Percentiles rank a stretch among this genome's conserved stretches.
These are phyloP conservation scores for Hydractinia echinata DNA, from an alignment of 30 jellyfish, hydroid and myxozoan species.

Conservation along the genomic window DNA sequence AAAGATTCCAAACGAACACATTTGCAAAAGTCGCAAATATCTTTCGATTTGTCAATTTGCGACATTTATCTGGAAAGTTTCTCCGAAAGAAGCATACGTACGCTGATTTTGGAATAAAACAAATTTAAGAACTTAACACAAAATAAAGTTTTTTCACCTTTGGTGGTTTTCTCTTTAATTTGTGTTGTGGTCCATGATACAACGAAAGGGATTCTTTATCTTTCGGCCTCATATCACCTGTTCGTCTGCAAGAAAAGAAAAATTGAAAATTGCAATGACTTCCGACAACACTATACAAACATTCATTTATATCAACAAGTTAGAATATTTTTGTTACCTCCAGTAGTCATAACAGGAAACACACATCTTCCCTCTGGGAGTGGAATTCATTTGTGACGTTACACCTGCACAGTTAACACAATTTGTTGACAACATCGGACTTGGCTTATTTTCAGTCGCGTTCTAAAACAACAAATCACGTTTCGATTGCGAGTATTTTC, in stretches of 20 bases:
- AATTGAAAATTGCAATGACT: not conserved
- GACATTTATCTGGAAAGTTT: too few species aligned
- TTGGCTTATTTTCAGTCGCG: slow-evolving; percentile 35
- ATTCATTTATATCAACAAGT: not conserved
- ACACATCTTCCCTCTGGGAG: slow-evolving; percentile 94
- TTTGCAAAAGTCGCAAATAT: too few species aligned
- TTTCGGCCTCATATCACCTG: slow-evolving; percentile 88
- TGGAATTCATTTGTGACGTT: slow-evolving; percentile 60
- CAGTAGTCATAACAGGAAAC: slow-evolving; percentile 80
- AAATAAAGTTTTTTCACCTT: slow-evolving; percentile 39
- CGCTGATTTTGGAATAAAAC: too few species aligned
- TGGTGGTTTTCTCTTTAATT: slow-evolving; percentile 86
- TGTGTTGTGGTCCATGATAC: slow-evolving; percentile 86
- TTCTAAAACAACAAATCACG: not conserved
- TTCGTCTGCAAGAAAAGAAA: slow-evolving; percentile 44
- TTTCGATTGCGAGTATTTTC: too few species aligned
- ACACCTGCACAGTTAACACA: slow-evolving; percentile 81
- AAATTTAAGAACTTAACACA: not conserved
- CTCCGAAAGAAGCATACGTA: too few species aligned
- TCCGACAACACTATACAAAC: not conserved
- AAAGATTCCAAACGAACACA: too few species aligned
- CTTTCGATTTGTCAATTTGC: too few species aligned
- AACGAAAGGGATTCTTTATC: slow-evolving; percentile 62
- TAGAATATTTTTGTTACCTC: slow-evolving; percentile 46
- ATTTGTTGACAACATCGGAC: slow-evolving; percentile 53